Base-by-base conservation (phyloP, 2,888 invertebrate species). In the Cheilosia vernalis region DNA sequence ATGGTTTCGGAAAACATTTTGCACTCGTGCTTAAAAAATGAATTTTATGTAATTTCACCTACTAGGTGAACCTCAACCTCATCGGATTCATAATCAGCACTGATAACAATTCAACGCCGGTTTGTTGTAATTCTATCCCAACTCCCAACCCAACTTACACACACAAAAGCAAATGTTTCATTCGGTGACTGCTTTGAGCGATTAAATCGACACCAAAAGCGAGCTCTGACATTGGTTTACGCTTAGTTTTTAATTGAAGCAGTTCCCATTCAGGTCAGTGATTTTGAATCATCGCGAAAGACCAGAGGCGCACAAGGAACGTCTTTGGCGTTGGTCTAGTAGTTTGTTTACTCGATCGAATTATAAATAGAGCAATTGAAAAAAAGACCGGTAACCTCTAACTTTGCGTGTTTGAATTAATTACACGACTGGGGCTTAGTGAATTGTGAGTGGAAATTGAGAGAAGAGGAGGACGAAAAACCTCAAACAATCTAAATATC, bases 141-240 rank as follows among this genome's bases (percentile, higher is more conserved):
- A 30, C 5, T 30, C 27, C 1, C 30, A 30, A 30, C 44, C 7
- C 6, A 6, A n/a, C 13, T 19, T 17, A 51, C 5, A 9, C 10
- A 58, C 44, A 15, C 53, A 64, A 1, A 37, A 84, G 51, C 44
- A 66, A 69, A 64, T 37, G 42, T 63, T 69, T 47, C 30, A 51
- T 21, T 40, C 10, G 47, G 15, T 70, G 84, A 78, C 74, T 10
- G 15, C 13, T 56, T 42, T 10, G n/a, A 4, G 24, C 33, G 79
- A 79, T 79, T 84, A 79, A 74, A 74, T 70, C 69, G 40, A 15
- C 42, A 56, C n/a, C 58, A 70, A 56, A 60, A 84, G 83, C 69
- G 30, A 53, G 30, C 17, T 58, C 44, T 44, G 40, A 27, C 58
- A 10, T 74, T 21, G 58, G 64, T 74, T 74, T 70, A 44, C 24